Evolutionary conservation across 2,113 vertebrate genomes (phyloP).

Genomic region (human): DNA sequence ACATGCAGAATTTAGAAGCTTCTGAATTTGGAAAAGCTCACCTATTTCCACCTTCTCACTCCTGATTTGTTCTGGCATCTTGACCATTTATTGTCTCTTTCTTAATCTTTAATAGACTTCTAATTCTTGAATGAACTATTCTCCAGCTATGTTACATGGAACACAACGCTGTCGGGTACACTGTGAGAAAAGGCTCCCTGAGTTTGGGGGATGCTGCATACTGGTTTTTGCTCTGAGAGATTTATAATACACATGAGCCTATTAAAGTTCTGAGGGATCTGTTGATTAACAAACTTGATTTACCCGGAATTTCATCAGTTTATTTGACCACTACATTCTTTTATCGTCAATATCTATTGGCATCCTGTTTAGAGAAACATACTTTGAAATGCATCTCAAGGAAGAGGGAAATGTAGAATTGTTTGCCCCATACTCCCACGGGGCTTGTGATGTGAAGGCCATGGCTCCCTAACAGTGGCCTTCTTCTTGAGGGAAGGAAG

Average conservation of each 20-base stretch:
- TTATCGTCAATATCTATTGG: background rate
- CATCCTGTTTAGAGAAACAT: background rate
- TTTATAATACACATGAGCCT: background rate
- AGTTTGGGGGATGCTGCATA: background rate
- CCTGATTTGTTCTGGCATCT: background rate
- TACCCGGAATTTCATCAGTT: background rate
- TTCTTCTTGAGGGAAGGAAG: background rate
- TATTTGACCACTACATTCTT: background rate
- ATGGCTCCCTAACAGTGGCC: background rate
- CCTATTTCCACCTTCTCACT: background rate
- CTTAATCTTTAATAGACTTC: background rate
- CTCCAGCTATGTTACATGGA: background rate
- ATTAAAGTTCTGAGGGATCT: background rate
- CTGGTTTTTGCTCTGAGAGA: background rate
- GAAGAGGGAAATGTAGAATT: background rate
- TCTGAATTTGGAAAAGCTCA: conserved; percentile 8
- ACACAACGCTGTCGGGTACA: too few species aligned
- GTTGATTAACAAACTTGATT: background rate
- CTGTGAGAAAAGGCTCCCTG: background rate
- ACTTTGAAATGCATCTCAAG: background rate
- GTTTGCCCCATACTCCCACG: background rate
- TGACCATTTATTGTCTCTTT: background rate
- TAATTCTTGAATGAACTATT: background rate
- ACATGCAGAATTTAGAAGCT: background rate
- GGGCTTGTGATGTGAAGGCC: background rate